Evolutionary conservation across 1,140 invertebrate genomes (phyloP).

Genomic region (Dryas iulia): DNA sequence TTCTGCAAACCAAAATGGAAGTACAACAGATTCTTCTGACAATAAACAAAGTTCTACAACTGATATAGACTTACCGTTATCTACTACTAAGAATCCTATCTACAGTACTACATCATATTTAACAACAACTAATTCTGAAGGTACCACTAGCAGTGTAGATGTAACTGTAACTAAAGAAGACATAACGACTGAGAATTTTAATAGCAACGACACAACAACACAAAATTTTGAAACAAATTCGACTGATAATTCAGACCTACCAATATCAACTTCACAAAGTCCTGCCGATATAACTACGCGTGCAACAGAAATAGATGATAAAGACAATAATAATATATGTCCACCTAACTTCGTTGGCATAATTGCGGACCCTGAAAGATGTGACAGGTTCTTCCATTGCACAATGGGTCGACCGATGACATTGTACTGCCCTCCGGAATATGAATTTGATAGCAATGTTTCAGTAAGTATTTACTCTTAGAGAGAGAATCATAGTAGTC

Average conservation of each 20-base stretch:
- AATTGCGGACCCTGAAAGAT: conserved; percentile 19
- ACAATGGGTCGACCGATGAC: conserved; percentile 20
- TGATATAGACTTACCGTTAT: not conserved
- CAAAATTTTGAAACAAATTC: not conserved
- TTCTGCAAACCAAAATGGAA: conserved; percentile 22
- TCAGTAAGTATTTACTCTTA: too few species aligned
- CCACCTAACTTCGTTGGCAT: conserved; percentile 8
- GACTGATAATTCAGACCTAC: not conserved
- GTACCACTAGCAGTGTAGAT: not conserved
- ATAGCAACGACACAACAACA: conserved; percentile 9
- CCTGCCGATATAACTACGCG: not conserved
- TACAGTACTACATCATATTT: too few species aligned
- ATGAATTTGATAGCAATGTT: not conserved
- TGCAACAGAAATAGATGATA: not conserved
- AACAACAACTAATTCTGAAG: not conserved
- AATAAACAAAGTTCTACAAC: not conserved
- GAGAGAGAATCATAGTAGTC: too few species aligned
- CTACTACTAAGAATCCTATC: too few species aligned
- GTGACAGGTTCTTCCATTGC: conserved; percentile 45
- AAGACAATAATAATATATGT: conserved; percentile 6
- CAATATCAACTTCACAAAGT: not conserved
- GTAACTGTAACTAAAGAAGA: not conserved
- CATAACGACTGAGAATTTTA: not conserved
- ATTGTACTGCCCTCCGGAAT: not conserved
- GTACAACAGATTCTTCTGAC: conserved; percentile 3